phyloP scores from a whole-genome alignment of 2,888 invertebrate genomes.

The Brenthis ino region DNA sequence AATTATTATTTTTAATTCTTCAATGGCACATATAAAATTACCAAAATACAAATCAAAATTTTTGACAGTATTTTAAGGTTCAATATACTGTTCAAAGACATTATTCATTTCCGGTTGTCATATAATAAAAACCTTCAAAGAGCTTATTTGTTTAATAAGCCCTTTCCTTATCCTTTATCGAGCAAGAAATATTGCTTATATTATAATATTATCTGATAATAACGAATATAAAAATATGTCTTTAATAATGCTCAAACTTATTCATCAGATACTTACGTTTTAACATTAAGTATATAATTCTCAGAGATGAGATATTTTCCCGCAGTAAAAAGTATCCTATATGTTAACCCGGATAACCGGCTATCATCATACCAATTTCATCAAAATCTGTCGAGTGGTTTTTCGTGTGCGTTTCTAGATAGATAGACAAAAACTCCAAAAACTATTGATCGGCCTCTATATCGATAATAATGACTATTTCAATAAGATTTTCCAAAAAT shows the following conservation, averaged over 20 bases:
- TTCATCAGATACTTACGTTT: not conserved
- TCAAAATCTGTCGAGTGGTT: too few relatives aligned
- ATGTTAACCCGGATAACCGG: too few relatives aligned
- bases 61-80: not conserved
- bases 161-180: constrained; percentile 18
- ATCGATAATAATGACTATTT: too few relatives aligned
- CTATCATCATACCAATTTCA: too few relatives aligned
- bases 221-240: constrained; percentile 3
- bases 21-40: not conserved
- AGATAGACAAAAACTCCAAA: too few relatives aligned
- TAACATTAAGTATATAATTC: too few relatives aligned
- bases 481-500: too few relatives aligned
- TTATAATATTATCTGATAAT: constrained; percentile 3
- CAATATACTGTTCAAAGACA: constrained; percentile 12
- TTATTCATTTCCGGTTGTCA: constrained; percentile 18
- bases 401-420: too few relatives aligned
- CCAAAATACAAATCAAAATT: not conserved
- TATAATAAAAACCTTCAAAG: constrained; percentile 21
- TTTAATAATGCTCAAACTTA: not conserved
- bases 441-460: too few relatives aligned
- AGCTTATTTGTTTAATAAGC: constrained; percentile 19
- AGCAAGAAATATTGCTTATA: constrained; percentile 5
- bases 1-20: not conserved
- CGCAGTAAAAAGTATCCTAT: too few relatives aligned
- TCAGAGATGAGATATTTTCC: too few relatives aligned